phyloP scores from a whole-genome alignment of 1,140 invertebrate species.

The Apocrypta bakeri region DNA sequence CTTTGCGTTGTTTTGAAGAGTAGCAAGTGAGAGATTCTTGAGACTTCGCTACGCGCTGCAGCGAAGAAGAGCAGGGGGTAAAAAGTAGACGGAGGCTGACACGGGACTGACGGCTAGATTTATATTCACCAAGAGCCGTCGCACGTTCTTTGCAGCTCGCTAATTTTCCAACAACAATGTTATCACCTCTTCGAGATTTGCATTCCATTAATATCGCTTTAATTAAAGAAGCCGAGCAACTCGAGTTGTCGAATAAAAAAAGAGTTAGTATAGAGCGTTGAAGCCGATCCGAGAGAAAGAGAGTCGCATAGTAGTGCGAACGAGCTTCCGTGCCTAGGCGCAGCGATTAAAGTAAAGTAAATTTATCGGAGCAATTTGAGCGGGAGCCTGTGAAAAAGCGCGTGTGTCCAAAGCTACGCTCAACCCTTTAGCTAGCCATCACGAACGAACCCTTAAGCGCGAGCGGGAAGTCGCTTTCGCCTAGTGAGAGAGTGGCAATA shows the following conservation, averaged over 20 bases:
- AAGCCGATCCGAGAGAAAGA: constrained; percentile 53
- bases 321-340: constrained; percentile 41
- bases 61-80: constrained; percentile 42
- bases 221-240: neutral
- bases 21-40: constrained; percentile 49
- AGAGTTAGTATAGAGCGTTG: constrained; percentile 59
- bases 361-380: constrained; percentile 74
- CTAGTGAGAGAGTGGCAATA: constrained; percentile 69
- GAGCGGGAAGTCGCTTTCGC: neutral
- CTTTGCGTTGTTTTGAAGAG: constrained; percentile 50
- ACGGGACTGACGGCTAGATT: constrained; percentile 62
- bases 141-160: constrained; percentile 36
- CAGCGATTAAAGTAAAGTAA: constrained; percentile 70
- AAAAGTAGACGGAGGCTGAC: constrained; percentile 54
- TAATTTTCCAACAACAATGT: constrained; percentile 23
- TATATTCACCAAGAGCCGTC: constrained; percentile 60
- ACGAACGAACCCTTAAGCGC: constrained; percentile 44
- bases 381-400: constrained; percentile 60
- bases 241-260: neutral
- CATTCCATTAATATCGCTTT: neutral
- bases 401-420: constrained; percentile 64
- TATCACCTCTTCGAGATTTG: neutral
- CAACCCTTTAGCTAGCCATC: constrained; percentile 4
- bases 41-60: neutral
- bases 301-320: constrained; percentile 58